These are phyloP conservation scores for Zaprionus capensis DNA, from an alignment of 1,140 invertebrate species.

Conservation along the genomic window DNA sequence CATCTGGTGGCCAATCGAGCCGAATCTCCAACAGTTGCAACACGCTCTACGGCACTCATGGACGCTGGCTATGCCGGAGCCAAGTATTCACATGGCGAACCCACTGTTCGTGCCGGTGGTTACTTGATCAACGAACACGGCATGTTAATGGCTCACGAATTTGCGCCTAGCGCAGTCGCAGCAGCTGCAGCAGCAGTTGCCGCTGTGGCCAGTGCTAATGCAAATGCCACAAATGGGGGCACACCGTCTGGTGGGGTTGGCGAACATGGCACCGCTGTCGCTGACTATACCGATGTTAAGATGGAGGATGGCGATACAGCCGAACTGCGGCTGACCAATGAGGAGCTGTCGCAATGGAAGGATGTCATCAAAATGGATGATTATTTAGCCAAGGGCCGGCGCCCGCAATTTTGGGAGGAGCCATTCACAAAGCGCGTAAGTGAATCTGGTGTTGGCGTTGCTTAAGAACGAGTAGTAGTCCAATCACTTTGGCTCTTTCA, in stretches of 20 bases:
- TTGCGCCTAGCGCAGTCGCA: constrained; percentile 55
- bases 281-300: constrained; percentile 71
- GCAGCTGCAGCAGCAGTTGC: constrained; percentile 62
- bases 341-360: constrained; percentile 82
- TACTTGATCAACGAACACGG: constrained; percentile 81
- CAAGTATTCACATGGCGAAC: constrained; percentile 43
- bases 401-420: constrained; percentile 96
- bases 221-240: constrained; percentile 31
- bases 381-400: constrained; percentile 92
- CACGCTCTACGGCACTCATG: constrained; percentile 18
- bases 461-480: not conserved
- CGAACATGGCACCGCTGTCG: constrained; percentile 6
- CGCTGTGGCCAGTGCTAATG: constrained; percentile 40
- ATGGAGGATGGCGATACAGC: constrained; percentile 74
- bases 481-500: constrained; percentile 10
- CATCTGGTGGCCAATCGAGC: constrained; percentile 65
- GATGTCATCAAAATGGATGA: constrained; percentile 95
- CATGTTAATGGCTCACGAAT: constrained; percentile 78
- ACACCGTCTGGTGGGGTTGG: constrained; percentile 6
- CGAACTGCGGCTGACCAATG: constrained; percentile 77
- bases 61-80: constrained; percentile 35
- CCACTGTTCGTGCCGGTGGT: constrained; percentile 26
- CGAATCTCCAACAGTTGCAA: constrained; percentile 34
- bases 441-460: not conserved
- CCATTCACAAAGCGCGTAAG: constrained; percentile 89